Evolutionary conservation across 2,113 vertebrate genomes (phyloP).

Genomic region (Raja brachyura): DNA sequence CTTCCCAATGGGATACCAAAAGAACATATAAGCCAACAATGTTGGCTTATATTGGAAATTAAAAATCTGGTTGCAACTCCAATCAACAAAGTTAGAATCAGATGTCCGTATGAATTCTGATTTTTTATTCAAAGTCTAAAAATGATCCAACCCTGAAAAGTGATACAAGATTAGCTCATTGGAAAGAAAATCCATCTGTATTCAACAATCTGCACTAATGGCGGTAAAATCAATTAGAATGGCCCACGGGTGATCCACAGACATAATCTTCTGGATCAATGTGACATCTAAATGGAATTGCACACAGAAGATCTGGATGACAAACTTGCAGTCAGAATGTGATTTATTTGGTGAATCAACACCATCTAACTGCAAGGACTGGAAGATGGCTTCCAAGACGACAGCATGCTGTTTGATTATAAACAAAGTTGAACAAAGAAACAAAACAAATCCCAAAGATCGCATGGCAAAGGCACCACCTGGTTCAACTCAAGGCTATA

Average conservation of each 20-base stretch:
- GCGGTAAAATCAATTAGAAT: slow-evolving; percentile 30
- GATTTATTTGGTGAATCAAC: not conserved
- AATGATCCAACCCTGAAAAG: slow-evolving; percentile 8
- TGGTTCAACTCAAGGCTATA: not conserved
- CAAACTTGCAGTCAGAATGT: not conserved
- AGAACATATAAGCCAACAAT: not conserved
- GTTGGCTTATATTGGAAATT: not conserved
- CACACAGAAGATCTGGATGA: not conserved
- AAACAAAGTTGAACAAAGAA: not conserved
- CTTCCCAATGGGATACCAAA: not conserved
- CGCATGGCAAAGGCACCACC: not conserved
- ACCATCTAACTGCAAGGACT: not conserved
- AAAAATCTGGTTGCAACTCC: not conserved
- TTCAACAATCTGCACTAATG: slow-evolving; percentile 1
- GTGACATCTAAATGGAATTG: not conserved
- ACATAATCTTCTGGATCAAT: not conserved
- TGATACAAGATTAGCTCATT: slow-evolving; percentile 13
- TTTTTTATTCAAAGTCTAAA: not conserved
- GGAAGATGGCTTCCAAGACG: not conserved
- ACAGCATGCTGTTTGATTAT: not conserved
- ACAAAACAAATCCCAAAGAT: not conserved
- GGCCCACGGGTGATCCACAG: not conserved
- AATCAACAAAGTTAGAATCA: not conserved
- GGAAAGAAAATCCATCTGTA: not conserved
- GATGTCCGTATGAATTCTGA: not conserved